Evolutionary conservation across 2,888 invertebrate genomes (phyloP).

Genomic region (Spialia ferax): DNA sequence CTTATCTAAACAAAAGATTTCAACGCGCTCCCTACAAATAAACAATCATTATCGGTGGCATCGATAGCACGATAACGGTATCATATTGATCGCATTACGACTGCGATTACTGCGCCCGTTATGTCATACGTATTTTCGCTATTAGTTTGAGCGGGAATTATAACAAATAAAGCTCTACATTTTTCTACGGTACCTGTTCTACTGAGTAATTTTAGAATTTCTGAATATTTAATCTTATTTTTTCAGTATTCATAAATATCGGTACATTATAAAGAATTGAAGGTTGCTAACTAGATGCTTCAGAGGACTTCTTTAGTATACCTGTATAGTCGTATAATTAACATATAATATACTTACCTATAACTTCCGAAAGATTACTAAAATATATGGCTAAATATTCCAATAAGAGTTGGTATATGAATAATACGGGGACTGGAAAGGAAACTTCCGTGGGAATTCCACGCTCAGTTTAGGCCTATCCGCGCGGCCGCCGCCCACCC

Average conservation of each 20-base stretch:
- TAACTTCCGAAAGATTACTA: neutral
- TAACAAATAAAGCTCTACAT: slow-evolving; percentile 21
- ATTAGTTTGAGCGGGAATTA: slow-evolving; percentile 57
- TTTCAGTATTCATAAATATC: too few species aligned
- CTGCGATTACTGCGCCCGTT: slow-evolving; percentile 55
- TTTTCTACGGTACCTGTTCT: neutral
- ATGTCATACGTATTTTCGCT: slow-evolving; percentile 54
- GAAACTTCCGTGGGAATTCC: slow-evolving; percentile 76
- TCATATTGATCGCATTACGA: slow-evolving; percentile 72
- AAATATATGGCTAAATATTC: slow-evolving; percentile 27
- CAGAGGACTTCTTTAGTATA: too few species aligned
- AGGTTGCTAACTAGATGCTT: too few species aligned
- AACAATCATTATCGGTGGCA: slow-evolving; percentile 61
- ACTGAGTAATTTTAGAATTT: neutral
- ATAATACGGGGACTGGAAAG: slow-evolving; percentile 66
- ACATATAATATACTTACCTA: too few species aligned
- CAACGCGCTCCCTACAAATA: slow-evolving; percentile 72
- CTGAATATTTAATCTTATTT: too few species aligned
- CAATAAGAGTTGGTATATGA: slow-evolving; percentile 66
- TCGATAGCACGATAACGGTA: slow-evolving; percentile 69
- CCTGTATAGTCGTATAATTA: too few species aligned
- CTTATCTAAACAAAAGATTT: slow-evolving; percentile 71
- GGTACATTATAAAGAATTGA: too few species aligned
- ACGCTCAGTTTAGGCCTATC: slow-evolving; percentile 74
- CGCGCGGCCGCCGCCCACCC: slow-evolving; percentile 64